Conservation (phyloP, 2,113 vertebrate species). For the Melanerpes formicivorus region DNA sequence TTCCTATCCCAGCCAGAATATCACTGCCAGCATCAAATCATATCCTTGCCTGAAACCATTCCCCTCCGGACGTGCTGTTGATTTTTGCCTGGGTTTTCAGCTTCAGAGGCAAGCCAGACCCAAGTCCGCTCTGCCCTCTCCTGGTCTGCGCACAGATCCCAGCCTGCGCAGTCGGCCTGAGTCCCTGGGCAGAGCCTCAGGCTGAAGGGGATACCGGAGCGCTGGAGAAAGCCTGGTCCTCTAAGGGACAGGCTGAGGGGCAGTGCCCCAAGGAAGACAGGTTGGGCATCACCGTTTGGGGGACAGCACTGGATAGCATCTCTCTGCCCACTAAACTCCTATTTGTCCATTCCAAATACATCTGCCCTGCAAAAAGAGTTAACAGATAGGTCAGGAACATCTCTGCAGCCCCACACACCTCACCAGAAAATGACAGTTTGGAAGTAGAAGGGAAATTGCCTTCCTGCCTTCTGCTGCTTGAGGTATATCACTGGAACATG, state of each 20-base stretch:
- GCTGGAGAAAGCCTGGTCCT: fast-evolving
- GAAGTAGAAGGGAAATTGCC: not conserved
- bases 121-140: slow-evolving; percentile 52
- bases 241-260: not conserved
- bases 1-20: not conserved
- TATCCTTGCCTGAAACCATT: not conserved
- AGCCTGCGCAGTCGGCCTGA: not conserved
- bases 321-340: not conserved
- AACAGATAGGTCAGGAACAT: not conserved
- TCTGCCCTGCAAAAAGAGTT: fast-evolving
- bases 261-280: not conserved
- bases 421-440: not conserved
- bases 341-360: not conserved
- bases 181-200: fast-evolving
- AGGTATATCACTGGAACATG: not conserved
- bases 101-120: not conserved
- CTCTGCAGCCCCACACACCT: fast-evolving
- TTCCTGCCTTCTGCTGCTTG: not conserved
- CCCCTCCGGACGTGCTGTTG: not conserved
- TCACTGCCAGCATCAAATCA: not conserved
- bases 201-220: not conserved
- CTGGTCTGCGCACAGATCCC: not conserved
- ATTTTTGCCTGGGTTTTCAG: not conserved
- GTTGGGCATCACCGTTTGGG: fast-evolving
- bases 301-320: not conserved